phyloP scores from a whole-genome alignment of 2,113 vertebrate genomes.

The Cercocebus atys region DNA sequence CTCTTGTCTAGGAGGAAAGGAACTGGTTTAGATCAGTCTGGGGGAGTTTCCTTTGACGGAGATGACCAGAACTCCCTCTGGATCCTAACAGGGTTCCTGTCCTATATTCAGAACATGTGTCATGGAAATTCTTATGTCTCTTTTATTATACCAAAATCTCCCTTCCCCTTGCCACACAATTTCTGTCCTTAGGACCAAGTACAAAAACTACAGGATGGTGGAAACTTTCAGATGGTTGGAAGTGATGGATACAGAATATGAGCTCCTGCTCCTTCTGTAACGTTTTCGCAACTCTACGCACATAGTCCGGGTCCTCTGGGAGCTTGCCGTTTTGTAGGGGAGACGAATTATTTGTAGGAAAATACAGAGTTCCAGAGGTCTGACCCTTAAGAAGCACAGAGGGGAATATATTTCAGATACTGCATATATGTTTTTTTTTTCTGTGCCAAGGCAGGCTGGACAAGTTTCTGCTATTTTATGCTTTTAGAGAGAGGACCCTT shows the following conservation, averaged over 20 bases:
- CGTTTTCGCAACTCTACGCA: neutral
- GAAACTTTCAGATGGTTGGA: neutral
- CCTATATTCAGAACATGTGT: slow-evolving; percentile 46
- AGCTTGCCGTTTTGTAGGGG: neutral
- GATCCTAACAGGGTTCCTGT: neutral
- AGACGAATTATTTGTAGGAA: neutral
- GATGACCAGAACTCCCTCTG: slow-evolving; percentile 46
- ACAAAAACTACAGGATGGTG: neutral
- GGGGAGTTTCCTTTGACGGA: slow-evolving; percentile 64
- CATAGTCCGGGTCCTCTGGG: neutral
- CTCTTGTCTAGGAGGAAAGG: slow-evolving; percentile 70
- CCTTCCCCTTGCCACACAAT: neutral
- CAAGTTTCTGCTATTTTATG: neutral
- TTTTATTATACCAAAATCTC: slow-evolving; percentile 35
- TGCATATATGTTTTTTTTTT: neutral
- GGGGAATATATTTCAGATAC: neutral
- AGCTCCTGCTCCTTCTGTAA: neutral
- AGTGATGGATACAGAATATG: neutral
- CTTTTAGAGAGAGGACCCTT: neutral
- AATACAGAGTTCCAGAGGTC: neutral
- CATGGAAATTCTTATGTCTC: slow-evolving; percentile 25
- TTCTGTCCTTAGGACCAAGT: neutral
- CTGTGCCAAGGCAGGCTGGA: neutral
- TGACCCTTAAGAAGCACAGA: neutral
- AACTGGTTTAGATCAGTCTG: slow-evolving; percentile 72